These are phyloP conservation scores for Melanotaenia duboulayi DNA, from an alignment of 2,113 vertebrate genomes.

Conservation along the genomic window DNA sequence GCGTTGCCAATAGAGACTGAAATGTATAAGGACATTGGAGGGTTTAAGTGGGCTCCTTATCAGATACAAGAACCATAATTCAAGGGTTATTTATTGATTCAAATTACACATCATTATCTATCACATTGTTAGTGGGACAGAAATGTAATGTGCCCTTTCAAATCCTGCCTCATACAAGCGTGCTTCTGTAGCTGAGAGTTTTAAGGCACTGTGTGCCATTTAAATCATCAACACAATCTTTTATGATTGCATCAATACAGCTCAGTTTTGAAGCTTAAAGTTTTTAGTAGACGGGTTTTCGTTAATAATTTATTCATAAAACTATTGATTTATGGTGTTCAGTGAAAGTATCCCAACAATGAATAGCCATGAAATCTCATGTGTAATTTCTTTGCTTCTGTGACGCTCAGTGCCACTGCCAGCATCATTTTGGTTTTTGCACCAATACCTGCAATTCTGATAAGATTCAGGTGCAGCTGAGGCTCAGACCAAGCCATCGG, in stretches of 20 bases:
- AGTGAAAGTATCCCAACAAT: too few relatives aligned
- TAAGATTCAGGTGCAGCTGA: not conserved
- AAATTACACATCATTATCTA: not conserved
- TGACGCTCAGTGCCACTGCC: not conserved
- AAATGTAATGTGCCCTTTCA: not conserved
- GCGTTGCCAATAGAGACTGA: conserved; percentile 9
- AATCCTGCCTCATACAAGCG: too few relatives aligned
- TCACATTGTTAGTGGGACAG: not conserved
- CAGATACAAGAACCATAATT: not conserved
- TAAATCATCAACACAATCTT: too few relatives aligned
- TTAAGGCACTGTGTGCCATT: too few relatives aligned
- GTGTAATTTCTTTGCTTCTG: not conserved
- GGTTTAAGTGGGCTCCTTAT: not conserved
- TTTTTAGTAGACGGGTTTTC: too few relatives aligned
- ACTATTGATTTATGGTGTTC: too few relatives aligned
- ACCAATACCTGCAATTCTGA: not conserved
- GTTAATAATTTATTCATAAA: too few relatives aligned
- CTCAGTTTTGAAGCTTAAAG: too few relatives aligned
- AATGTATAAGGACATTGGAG: not conserved
- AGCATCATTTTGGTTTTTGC: not conserved
- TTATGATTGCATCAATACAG: too few relatives aligned
- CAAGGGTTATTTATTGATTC: not conserved
- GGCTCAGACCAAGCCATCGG: not conserved
- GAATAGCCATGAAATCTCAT: too few relatives aligned
- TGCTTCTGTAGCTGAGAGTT: too few relatives aligned